phyloP scores from a whole-genome alignment of 2,113 vertebrate species.

The Montifringilla adamsi region DNA sequence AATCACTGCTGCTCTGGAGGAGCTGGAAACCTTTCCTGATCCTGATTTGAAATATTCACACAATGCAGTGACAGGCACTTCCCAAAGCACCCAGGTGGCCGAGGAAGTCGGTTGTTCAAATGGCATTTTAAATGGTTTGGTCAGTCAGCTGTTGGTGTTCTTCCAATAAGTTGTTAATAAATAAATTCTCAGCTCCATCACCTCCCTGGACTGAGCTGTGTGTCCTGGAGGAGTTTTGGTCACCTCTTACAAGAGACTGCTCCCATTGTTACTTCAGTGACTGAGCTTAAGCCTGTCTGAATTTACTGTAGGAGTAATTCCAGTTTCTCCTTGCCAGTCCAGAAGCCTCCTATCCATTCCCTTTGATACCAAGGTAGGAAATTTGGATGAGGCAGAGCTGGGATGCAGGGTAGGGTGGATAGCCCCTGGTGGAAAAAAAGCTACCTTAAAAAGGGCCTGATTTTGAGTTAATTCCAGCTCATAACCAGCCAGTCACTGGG shows the following conservation, averaged over 20 bases:
- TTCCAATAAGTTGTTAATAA: background rate
- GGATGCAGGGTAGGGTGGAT: background rate
- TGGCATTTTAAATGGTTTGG: background rate
- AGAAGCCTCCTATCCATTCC: background rate
- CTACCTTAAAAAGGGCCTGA: background rate
- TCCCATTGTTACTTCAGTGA: accelerated
- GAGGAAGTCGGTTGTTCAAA: accelerated
- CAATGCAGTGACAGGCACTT: background rate
- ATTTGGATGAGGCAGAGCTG: background rate
- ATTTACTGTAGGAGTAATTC: background rate
- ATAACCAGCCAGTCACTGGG: background rate
- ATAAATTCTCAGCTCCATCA: background rate
- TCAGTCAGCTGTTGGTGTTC: background rate
- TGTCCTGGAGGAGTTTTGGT: background rate
- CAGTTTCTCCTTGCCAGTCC: background rate
- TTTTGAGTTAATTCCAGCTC: background rate
- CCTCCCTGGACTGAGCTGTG: accelerated
- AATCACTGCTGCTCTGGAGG: background rate
- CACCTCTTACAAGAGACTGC: background rate
- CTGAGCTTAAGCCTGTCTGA: background rate
- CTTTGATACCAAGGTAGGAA: background rate
- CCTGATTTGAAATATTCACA: background rate
- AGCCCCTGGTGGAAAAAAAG: background rate
- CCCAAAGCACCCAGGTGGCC: background rate
- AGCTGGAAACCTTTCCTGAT: background rate